phyloP scores from a whole-genome alignment of 1,140 invertebrate species.

The Pinna nobilis region DNA sequence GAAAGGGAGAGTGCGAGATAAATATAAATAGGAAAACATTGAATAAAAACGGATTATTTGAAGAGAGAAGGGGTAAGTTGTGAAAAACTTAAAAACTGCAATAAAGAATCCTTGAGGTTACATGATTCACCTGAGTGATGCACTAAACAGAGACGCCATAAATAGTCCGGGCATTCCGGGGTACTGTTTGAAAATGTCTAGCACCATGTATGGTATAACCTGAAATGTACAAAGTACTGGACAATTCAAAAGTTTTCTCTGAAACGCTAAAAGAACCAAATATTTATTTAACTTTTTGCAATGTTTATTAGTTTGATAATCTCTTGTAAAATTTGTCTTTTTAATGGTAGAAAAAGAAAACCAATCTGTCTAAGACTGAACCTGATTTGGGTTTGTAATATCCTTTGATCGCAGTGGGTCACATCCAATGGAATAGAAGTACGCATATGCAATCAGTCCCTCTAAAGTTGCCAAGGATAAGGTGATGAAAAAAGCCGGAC shows the following conservation, averaged over 20 bases:
- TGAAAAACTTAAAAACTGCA: too few relatives aligned
- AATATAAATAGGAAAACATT: too few relatives aligned
- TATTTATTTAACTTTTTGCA: too few relatives aligned
- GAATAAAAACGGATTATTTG: too few relatives aligned
- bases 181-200: conserved; percentile 62
- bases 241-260: too few relatives aligned
- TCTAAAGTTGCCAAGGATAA: conserved; percentile 55
- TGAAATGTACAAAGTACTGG: conserved; percentile 73
- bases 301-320: too few relatives aligned
- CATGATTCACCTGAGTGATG: conserved; percentile 66
- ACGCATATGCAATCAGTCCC: conserved; percentile 81
- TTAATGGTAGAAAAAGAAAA: too few relatives aligned
- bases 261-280: too few relatives aligned
- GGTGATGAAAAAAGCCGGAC: conserved; percentile 64
- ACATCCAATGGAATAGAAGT: conserved; percentile 63
- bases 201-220: conserved; percentile 67
- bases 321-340: neutral
- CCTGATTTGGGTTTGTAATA: conserved; percentile 74
- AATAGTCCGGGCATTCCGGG: conserved; percentile 74
- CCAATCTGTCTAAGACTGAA: too few relatives aligned
- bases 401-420: conserved; percentile 68
- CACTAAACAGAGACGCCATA: conserved; percentile 72
- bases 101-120: neutral
- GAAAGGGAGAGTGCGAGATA: too few relatives aligned
- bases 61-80: too few relatives aligned